Base-by-base conservation (phyloP, 2,797 vertebrate species). In the Oreonectes daqikongensis region DNA sequence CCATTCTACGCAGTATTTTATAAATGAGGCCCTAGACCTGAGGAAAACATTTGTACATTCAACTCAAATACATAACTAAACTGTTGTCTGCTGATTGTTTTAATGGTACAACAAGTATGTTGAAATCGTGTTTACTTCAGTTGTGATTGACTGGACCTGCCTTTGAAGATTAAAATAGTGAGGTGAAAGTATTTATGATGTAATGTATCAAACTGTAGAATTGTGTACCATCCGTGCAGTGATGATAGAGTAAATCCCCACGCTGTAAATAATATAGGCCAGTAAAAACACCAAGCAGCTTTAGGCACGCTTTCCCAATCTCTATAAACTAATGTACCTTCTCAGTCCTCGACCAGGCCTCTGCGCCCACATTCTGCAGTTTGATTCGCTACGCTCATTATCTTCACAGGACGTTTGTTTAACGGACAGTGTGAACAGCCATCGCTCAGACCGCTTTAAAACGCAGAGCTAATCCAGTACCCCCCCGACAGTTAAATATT, bases 391-490 rank as follows among this genome's bases (percentile, higher is more conserved):
- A 66, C 48, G 80, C 88, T 90, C 81, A 81, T 91, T 89, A 89
- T 82, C 87, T 87, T 86, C 71, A 83, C 86, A 85, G 86, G 89
- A 90, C 83, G 87, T 92, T 92, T 91, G 84, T 89, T 87, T 88
- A 89, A 87, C 59, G 72, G 84, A 87, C 61, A 48, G 77, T 64
- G 72, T 3, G 79, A 87, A 85, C 81, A 81, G 88, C 68, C 84
- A 81, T 83, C 14, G 53, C 24, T 87, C 83, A 81, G 67, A 80
- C 64, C 80, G 72, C 89, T 84, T 79, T 69, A 86, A 87, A 89
- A 90, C 69, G 82, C 83, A 83, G 82, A 83, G 84, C 52, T 90
- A 86, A 91, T 85, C 86, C 85, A 82, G 78, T 64, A 40, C 20
- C 70, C 30, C 79, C 24, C 63, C 73, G 68, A 75, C 48, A 79